Percentiles rank a stretch among this genome's conserved stretches.
Conservation (phyloP, 2,888 invertebrate species). For the Erebia palarica region DNA sequence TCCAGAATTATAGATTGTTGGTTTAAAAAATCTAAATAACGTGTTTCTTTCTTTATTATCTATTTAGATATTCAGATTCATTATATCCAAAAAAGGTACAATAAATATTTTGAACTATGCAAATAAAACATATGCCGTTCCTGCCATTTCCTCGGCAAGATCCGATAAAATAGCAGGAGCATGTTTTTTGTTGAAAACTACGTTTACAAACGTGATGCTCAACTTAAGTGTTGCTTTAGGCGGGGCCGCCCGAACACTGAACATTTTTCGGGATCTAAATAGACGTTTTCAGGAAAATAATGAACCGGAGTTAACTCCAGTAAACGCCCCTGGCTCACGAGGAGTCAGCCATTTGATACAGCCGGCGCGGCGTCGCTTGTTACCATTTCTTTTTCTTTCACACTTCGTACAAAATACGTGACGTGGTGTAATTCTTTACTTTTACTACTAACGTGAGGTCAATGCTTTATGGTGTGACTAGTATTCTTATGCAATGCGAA, state of each 20-base stretch:
- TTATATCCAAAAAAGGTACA: no score
- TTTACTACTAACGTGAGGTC: constrained; percentile 6
- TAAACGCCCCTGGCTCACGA: constrained; percentile 60
- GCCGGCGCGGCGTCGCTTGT: constrained; percentile 65
- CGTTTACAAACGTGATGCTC: constrained; percentile 8
- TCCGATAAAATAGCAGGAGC: constrained; percentile 12
- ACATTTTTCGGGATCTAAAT: constrained; percentile 41
- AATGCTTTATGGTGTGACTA: not conserved
- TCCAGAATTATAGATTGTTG: no score
- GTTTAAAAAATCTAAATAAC: no score
- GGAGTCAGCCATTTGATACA: constrained; percentile 74
- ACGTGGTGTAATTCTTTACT: constrained; percentile 9
- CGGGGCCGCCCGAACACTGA: constrained; percentile 16
- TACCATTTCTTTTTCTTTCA: constrained; percentile 27
- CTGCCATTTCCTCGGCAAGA: not conserved
- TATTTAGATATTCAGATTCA: no score
- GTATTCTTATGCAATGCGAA: not conserved
- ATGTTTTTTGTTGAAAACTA: constrained; percentile 5
- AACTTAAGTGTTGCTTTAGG: constrained; percentile 24
- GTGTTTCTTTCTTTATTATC: no score
- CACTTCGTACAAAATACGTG: constrained; percentile 24
- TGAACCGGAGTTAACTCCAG: constrained; percentile 65
- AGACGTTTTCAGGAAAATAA: constrained; percentile 65
- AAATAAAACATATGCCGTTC: not conserved
- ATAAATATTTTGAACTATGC: not conserved